These are phyloP conservation scores for Laticauda laticaudata DNA, from an alignment of 2,113 vertebrate genomes.

Conservation along the genomic window DNA sequence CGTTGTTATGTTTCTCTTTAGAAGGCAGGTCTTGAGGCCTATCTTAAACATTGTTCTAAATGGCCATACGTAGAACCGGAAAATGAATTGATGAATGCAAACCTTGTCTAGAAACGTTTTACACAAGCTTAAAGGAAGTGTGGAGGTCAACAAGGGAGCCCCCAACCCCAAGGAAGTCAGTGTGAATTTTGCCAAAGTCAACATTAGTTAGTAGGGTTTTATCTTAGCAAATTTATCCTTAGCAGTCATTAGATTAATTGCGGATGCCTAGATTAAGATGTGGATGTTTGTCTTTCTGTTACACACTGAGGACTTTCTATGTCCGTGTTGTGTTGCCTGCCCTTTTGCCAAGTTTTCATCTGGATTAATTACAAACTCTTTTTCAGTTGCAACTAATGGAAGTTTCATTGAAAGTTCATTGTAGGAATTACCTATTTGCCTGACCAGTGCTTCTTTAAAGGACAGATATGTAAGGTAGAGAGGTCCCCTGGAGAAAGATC, in stretches of 20 bases:
- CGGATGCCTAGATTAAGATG: slow-evolving; percentile 19
- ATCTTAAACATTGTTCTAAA: slow-evolving; percentile 60
- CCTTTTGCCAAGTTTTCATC: slow-evolving; percentile 46
- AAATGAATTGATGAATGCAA: slow-evolving; percentile 66
- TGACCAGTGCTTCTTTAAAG: not conserved
- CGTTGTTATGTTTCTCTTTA: slow-evolving; percentile 65
- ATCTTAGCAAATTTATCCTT: slow-evolving; percentile 52
- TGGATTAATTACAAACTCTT: slow-evolving; percentile 45
- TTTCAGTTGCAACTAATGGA: slow-evolving; percentile 48
- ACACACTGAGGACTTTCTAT: slow-evolving; percentile 52
- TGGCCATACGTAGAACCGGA: slow-evolving; percentile 44
- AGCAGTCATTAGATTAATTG: slow-evolving; percentile 56
- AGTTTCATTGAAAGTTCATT: slow-evolving; percentile 54
- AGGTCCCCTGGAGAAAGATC: slow-evolving; percentile 16
- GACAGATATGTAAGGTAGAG: slow-evolving; percentile 20
- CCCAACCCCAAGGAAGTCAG: slow-evolving; percentile 47
- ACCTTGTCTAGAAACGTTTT: slow-evolving; percentile 58
- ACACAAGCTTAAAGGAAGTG: slow-evolving; percentile 29
- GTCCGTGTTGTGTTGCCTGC: slow-evolving; percentile 27
- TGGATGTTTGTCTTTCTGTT: slow-evolving; percentile 44
- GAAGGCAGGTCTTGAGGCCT: slow-evolving; percentile 58
- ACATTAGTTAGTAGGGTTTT: slow-evolving; percentile 31
- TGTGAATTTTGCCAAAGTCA: slow-evolving; percentile 59
- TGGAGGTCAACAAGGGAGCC: slow-evolving; percentile 62
- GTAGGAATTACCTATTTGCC: not conserved